Base-by-base conservation (phyloP, 2,797 vertebrate genomes). In the Xenentodon cancila region DNA sequence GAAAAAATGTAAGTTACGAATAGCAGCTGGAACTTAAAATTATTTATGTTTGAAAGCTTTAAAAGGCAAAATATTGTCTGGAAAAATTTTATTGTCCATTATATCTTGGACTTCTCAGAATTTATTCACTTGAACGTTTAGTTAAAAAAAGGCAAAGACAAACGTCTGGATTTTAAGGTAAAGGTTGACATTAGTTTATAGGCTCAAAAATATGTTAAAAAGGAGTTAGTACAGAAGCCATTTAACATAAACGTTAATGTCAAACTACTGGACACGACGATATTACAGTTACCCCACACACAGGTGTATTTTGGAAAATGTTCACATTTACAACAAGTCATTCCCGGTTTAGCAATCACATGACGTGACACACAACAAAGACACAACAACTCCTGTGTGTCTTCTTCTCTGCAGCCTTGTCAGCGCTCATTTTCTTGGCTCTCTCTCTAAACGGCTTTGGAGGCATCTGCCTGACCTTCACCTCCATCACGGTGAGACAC, bases 401-500 rank as follows among this genome's bases (percentile, higher is more conserved):
- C 45, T 18, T 30, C 45, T 18, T 68, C 3, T 71, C 75, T 76
- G 19, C 87, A 94, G 93, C 18, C 8, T 80, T 95, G 43, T 94
- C 94, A 13, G 81, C 75, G 0, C 74, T 97, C 71, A 97, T 97
- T 84, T 97, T 97, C 73, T 87, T 96, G 55, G 95, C 94, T 7
- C 86, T 97, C 54, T 96, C 96, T 37, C 81, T 97, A 59, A 97
- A 96, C 9, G 96, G 96, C 59, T 97, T 97, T 4, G 95, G 95
- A 59, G 96, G 96, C 30, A 97, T 97, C 89, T 97, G 96, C 81
- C 82, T 97, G 80, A 97, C 96, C 9, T 97, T 97, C 87, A 96
- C 96, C 1, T 97, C 96, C 0, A 92, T 97, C 71, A 97, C 95
- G 68, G 96, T 97, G 89, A 95, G 95, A 75, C 46, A 60, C 55